phyloP scores from a whole-genome alignment of 2,888 invertebrate species.

The Pachycephus smyrnensis region DNA sequence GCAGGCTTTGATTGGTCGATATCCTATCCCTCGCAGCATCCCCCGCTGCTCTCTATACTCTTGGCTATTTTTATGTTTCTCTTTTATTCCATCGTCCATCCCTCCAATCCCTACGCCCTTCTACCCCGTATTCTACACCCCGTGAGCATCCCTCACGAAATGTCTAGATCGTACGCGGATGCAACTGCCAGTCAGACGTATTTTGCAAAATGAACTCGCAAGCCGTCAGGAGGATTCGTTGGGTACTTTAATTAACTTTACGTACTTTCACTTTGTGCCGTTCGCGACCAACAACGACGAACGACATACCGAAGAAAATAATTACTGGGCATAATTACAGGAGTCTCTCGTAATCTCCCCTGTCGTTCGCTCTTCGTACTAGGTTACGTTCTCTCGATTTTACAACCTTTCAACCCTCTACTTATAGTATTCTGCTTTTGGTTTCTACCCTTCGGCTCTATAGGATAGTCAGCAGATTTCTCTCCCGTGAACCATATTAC shows the following conservation, averaged over 20 bases:
- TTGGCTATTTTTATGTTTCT: background rate
- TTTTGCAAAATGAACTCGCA: background rate
- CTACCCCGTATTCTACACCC: background rate
- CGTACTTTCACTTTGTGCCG: constrained; percentile 45
- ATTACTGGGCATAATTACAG: constrained; percentile 54
- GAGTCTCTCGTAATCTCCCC: constrained; percentile 28
- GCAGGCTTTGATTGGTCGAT: background rate
- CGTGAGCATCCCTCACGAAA: background rate
- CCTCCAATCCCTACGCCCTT: background rate
- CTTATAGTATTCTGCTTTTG: background rate
- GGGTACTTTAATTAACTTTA: constrained; percentile 53
- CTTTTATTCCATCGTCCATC: background rate
- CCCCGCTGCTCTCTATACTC: background rate
- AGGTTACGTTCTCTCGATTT: constrained; percentile 15
- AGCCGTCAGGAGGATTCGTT: background rate
- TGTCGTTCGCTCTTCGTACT: background rate
- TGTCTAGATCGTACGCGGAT: background rate
- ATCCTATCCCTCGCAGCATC: background rate
- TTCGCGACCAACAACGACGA: background rate
- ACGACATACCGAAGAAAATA: constrained; percentile 42
- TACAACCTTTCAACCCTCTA: background rate
- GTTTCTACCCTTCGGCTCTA: background rate
- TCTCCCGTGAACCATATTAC: background rate
- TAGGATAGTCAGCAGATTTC: background rate
- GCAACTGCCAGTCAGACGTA: background rate